These are phyloP conservation scores for Herpailurus yagouaroundi DNA, from an alignment of 2,113 vertebrate species.

Conservation along the genomic window DNA sequence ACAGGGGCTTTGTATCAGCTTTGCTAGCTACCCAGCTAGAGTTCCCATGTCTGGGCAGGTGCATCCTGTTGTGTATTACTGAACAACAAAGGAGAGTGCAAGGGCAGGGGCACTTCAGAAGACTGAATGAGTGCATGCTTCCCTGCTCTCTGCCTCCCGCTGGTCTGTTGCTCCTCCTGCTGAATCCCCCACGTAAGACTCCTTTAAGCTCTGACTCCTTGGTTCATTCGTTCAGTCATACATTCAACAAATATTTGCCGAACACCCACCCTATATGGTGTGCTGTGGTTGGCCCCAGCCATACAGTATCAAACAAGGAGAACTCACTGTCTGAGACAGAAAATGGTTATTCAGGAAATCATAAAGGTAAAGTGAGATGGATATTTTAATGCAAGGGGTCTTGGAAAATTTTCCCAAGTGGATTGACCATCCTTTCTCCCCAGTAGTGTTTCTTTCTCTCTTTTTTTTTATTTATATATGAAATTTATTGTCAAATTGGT, in stretches of 20 bases:
- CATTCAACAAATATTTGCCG: conserved; percentile 8
- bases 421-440: background rate
- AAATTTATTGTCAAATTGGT: too few species aligned
- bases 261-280: background rate
- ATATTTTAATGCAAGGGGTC: background rate
- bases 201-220: background rate
- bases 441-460: background rate
- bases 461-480: too few species aligned
- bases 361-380: background rate
- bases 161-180: background rate
- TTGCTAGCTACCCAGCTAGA: conserved; percentile 57
- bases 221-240: background rate
- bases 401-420: background rate
- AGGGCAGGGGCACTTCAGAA: conserved; percentile 41
- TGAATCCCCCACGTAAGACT: conserved; percentile 7
- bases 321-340: background rate
- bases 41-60: conserved; percentile 58
- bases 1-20: conserved; percentile 61
- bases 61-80: conserved; percentile 69
- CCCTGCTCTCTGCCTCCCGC: background rate
- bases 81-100: conserved; percentile 48
- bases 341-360: background rate
- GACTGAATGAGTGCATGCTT: background rate
- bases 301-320: background rate
- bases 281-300: background rate